Conservation (phyloP, 2,797 vertebrate genomes). For the Lophotriccus pileatus region DNA sequence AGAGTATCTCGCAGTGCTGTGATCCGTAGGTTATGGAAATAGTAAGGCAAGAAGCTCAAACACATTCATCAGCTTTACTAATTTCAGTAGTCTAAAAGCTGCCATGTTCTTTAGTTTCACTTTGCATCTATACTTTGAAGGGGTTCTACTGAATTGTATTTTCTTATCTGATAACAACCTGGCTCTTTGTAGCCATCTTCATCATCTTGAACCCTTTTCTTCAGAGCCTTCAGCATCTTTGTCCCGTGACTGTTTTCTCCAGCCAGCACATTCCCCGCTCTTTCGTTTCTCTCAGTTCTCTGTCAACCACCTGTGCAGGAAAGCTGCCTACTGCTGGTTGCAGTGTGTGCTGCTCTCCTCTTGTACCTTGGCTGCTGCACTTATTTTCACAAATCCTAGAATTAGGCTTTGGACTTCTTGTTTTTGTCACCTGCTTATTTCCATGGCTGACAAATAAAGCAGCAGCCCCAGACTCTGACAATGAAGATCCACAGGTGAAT, state of each 20-base stretch:
- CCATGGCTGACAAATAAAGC: background rate
- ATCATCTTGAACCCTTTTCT: background rate
- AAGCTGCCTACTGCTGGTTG: background rate
- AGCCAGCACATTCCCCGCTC: background rate
- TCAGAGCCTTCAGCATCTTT: background rate
- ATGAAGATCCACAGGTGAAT: background rate
- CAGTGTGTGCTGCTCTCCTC: background rate
- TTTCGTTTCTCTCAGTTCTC: background rate
- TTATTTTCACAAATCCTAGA: background rate
- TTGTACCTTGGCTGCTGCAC: background rate
- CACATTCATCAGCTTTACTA: background rate
- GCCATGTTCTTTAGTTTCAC: background rate
- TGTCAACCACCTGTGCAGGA: rapidly evolving
- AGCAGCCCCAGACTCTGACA: background rate
- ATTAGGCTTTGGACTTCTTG: background rate
- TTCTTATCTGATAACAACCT: background rate
- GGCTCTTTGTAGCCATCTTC: background rate
- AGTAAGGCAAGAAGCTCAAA: background rate
- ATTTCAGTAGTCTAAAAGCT: background rate
- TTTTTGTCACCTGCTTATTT: background rate
- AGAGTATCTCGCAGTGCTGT: background rate
- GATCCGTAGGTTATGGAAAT: background rate
- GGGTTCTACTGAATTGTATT: background rate
- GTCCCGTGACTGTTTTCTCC: background rate
- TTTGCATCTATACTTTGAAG: background rate